These are phyloP conservation scores for Halcyon malimbica DNA, from an alignment of 2,113 vertebrate species.

Conservation along the genomic window DNA sequence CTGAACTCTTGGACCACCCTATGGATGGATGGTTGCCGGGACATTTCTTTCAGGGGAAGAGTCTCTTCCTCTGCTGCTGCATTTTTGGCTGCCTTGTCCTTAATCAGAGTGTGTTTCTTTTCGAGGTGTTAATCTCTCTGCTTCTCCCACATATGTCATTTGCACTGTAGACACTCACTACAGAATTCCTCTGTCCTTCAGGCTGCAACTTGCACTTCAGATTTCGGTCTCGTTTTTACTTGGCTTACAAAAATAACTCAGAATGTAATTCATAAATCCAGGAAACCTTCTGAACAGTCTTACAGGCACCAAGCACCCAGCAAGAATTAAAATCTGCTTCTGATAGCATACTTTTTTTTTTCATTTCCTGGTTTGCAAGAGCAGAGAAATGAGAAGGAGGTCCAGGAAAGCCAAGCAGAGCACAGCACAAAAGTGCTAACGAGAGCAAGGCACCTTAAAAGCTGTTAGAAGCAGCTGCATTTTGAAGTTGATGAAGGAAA, in stretches of 20 bases:
- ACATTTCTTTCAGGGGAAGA: conserved; percentile 35
- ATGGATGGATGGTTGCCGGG: conserved; percentile 46
- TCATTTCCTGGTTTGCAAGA: conserved; percentile 31
- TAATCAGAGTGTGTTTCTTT: conserved; percentile 3
- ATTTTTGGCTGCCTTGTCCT: conserved; percentile 40
- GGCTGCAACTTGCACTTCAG: conserved; percentile 40
- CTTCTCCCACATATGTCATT: conserved; percentile 48
- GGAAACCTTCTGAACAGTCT: conserved; percentile 26
- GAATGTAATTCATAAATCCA: conserved; percentile 44
- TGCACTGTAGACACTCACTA: background rate
- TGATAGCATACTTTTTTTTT: background rate
- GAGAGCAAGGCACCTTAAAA: background rate
- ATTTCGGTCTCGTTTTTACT: conserved; percentile 47
- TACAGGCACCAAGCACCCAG: conserved; percentile 27
- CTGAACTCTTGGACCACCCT: conserved; percentile 57
- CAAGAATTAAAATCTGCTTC: background rate
- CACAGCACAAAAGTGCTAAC: background rate
- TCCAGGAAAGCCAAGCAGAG: background rate
- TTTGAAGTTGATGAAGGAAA: conserved; percentile 40
- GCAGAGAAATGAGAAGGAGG: background rate
- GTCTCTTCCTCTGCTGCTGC: background rate
- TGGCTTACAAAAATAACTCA: background rate
- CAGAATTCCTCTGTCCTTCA: conserved; percentile 44
- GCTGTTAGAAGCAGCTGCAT: conserved; percentile 20
- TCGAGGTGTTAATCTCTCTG: conserved; percentile 48